Percentiles rank a stretch among this genome's conserved stretches.
Conservation (phyloP, 2,888 invertebrate genomes). For the Tholera decimalis region DNA sequence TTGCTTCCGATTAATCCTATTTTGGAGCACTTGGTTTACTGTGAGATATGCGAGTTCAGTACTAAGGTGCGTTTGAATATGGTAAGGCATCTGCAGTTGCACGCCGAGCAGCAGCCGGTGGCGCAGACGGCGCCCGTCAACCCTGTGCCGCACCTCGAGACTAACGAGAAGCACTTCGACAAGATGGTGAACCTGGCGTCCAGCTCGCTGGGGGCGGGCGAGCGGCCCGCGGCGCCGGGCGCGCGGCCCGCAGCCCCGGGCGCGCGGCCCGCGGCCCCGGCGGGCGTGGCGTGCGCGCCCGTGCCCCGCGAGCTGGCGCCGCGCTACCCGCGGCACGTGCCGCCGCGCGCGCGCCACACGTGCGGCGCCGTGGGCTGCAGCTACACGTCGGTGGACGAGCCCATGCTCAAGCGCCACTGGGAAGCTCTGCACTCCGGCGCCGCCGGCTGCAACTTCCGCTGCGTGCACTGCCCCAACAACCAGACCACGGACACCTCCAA, state of each 20-base stretch:
- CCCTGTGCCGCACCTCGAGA: constrained; percentile 95
- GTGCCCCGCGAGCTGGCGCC: constrained; percentile 71
- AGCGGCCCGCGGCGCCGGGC: constrained; percentile 55
- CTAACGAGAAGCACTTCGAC: constrained; percentile 95
- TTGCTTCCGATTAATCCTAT: constrained; percentile 93
- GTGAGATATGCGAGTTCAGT: constrained; percentile 93
- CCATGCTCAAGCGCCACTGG: constrained; percentile 94
- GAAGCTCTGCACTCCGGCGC: constrained; percentile 93
- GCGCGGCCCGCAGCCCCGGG: too few relatives aligned
- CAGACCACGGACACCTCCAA: constrained; percentile 86
- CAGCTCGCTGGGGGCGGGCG: constrained; percentile 88
- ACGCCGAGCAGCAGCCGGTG: constrained; percentile 92
- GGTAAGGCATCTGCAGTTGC: constrained; percentile 93
- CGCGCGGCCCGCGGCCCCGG: constrained; percentile 60
- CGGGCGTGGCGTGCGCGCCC: constrained; percentile 75
- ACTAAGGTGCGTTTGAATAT: constrained; percentile 94
- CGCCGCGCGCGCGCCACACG: constrained; percentile 92
- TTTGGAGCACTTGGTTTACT: constrained; percentile 91
- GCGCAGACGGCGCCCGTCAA: constrained; percentile 94
- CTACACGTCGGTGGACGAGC: constrained; percentile 94
- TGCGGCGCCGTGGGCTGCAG: constrained; percentile 94
- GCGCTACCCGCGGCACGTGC: constrained; percentile 88
- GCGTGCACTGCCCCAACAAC: constrained; percentile 94
- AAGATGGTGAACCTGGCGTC: constrained; percentile 96
- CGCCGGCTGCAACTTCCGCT: constrained; percentile 91